phyloP scores from a whole-genome alignment of 2,797 vertebrate species.

The Thalassophryne amazonica region DNA sequence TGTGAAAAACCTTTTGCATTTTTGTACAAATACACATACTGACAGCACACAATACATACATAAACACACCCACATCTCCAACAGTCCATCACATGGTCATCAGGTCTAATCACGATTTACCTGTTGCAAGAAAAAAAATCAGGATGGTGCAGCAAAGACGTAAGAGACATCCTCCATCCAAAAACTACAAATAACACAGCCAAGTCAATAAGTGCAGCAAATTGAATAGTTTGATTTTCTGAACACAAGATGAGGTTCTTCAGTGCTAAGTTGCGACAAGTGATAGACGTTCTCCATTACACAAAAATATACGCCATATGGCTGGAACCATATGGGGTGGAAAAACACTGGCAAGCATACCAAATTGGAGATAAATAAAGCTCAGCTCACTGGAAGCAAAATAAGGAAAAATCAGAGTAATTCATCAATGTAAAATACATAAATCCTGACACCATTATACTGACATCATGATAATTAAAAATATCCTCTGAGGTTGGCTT shows the following conservation, averaged over 20 bases:
- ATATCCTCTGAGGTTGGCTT: neutral
- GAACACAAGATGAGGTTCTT: neutral
- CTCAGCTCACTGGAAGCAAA: neutral
- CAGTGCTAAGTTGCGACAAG: neutral
- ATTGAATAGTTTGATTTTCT: neutral
- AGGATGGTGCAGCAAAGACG: neutral
- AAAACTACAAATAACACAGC: neutral
- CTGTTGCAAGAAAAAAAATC: neutral
- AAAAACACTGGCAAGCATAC: conserved; percentile 23
- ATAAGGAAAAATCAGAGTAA: conserved; percentile 3
- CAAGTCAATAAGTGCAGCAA: neutral
- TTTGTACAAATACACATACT: too few relatives aligned
- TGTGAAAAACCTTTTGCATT: too few relatives aligned
- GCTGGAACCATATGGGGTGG: conserved; percentile 29
- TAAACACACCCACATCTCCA: neutral
- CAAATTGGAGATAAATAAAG: conserved; percentile 2
- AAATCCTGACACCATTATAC: neutral
- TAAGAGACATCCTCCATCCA: neutral
- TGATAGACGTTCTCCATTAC: conserved; percentile 21
- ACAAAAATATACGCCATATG: conserved; percentile 38
- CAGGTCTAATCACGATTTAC: neutral
- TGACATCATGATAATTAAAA: neutral
- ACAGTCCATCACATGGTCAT: neutral
- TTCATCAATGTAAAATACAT: neutral
- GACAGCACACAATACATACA: neutral